phyloP scores from a whole-genome alignment of 2,888 invertebrate genomes.

The Xestia c-nigrum region DNA sequence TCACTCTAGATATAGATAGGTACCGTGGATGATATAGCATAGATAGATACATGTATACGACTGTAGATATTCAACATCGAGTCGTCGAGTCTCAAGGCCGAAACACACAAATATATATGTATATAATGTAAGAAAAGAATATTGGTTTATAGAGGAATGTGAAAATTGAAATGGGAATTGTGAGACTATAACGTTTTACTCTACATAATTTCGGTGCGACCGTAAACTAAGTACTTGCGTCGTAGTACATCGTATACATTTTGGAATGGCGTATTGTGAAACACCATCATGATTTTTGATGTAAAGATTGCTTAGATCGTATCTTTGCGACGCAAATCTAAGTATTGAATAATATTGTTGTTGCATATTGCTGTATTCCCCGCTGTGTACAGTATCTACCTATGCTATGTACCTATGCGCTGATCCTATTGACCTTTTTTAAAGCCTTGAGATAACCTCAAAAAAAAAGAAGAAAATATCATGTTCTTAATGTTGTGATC shows the following conservation, averaged over 20 bases:
- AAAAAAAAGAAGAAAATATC: conserved; percentile 76
- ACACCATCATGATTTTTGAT: conserved; percentile 72
- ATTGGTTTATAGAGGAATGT: conserved; percentile 80
- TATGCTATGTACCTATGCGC: conserved; percentile 49
- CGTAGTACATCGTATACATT: conserved; percentile 64
- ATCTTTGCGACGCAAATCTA: conserved; percentile 78
- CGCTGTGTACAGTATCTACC: conserved; percentile 43
- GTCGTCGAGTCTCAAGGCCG: conserved; percentile 89
- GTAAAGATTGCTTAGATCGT: conserved; percentile 73
- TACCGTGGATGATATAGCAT: conserved; percentile 84
- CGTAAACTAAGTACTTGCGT: conserved; percentile 69
- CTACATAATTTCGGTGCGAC: conserved; percentile 68
- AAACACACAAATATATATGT: conserved; percentile 88
- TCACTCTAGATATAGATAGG: conserved; percentile 90
- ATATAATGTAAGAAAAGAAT: conserved; percentile 81
- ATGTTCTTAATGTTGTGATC: conserved; percentile 43
- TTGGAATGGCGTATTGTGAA: conserved; percentile 78
- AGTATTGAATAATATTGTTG: conserved; percentile 44
- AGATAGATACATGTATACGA: conserved; percentile 81
- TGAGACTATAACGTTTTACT: conserved; percentile 62
- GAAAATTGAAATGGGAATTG: conserved; percentile 73
- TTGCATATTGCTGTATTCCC: conserved; percentile 53
- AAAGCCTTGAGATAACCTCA: conserved; percentile 84
- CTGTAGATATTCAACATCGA: conserved; percentile 89
- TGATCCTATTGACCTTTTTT: conserved; percentile 51